Percentiles rank a stretch among this genome's conserved stretches.
phyloP scores from a whole-genome alignment of 2,113 vertebrate genomes.

The Oreochromis niloticus region DNA sequence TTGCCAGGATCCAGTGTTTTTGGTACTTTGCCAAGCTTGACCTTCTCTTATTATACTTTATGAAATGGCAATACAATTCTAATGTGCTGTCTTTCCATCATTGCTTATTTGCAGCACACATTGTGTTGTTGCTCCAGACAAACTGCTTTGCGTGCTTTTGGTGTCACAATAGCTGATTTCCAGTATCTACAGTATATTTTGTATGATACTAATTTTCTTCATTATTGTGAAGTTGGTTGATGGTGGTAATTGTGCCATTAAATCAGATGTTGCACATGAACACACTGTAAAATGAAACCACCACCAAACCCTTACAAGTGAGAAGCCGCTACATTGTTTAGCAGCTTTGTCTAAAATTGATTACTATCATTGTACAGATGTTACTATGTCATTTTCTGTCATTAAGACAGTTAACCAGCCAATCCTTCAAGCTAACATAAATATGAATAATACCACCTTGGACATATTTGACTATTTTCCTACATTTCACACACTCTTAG shows the following conservation, averaged over 20 bases:
- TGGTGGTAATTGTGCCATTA: not conserved
- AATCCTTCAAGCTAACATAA: not conserved
- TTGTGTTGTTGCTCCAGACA: not conserved
- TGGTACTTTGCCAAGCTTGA: not conserved
- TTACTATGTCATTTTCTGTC: not conserved
- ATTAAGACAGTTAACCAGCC: not conserved
- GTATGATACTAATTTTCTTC: not conserved
- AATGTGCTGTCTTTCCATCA: not conserved
- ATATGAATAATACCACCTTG: not conserved
- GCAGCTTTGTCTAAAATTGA: not conserved
- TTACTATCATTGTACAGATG: not conserved
- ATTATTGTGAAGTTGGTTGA: not conserved
- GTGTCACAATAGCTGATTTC: not conserved
- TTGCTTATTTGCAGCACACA: not conserved
- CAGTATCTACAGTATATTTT: not conserved
- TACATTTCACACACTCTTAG: not conserved
- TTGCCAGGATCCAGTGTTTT: not conserved
- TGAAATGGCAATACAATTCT: not conserved
- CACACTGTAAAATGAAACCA: not conserved
- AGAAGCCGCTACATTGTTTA: not conserved
- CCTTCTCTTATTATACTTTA: not conserved
- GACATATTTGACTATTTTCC: not conserved
- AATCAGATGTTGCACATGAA: not conserved
- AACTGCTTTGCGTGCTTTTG: not conserved
- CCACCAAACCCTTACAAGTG: not conserved